Base-by-base conservation (phyloP, 2,888 invertebrate species). In the Dicyrtomina minuta region DNA sequence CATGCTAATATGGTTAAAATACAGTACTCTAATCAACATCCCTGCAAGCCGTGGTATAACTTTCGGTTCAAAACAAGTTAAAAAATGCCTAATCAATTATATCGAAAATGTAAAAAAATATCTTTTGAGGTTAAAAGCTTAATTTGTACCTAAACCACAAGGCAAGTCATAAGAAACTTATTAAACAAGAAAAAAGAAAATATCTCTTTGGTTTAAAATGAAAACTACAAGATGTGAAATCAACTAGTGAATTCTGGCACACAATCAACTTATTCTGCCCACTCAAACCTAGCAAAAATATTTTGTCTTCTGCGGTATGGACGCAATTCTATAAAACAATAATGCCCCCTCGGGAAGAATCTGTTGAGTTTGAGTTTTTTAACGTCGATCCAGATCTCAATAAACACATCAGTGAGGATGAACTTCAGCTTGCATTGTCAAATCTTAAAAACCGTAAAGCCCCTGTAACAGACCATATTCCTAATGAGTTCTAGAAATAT, bases 381-480 rank as follows among this genome's bases (percentile, higher is more conserved):
- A n/a, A 24, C 22, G 1, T 12, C 0, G 17, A 61, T 10, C 5
- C 13, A 20, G 15, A n/a, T 13, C n/a, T 61, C 2, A 46, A 61
- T 4, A n/a, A 24, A 1, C 8, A 43, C 12, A 44, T 61, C 2
- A 44, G 26, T 13, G 17, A 15, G 15, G 15, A 5, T 6, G 46
- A 61, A 26, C 1, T 61, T 24, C 1, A 10, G 1, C 1, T 22
- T 10, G 46, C 24, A 0, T 3, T 61, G 1, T 33, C 39, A 17
- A 33, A 39, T 10, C 24, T 44, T 8, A 43, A 43, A 46, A 44
- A 43, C 26, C 12, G 15, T 1, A 61, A 61, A 15, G 20, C 61
- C 1, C 61, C 44, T 12, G 61, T 44, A 3, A 15, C 41, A 24
- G 61, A 61, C 26, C 15, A 24, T 44, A 61, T 61, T 3, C 39